phyloP scores from a whole-genome alignment of 1,140 invertebrate genomes.

The Eriocheir sinensis region DNA sequence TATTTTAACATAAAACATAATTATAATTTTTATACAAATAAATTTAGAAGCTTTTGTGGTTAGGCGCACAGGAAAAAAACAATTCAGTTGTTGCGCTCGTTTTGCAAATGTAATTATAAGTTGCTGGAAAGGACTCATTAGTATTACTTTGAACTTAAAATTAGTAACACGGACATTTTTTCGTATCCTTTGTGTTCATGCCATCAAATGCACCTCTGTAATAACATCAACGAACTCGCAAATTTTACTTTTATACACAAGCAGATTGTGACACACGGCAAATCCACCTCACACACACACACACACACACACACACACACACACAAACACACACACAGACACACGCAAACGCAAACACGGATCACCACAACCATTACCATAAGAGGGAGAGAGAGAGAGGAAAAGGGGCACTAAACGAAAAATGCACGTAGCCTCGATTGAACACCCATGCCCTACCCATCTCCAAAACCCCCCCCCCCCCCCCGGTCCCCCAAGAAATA shows the following conservation, averaged over 20 bases:
- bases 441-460: no score
- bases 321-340: constrained; percentile 3
- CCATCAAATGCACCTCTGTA: background rate
- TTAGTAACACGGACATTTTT: background rate
- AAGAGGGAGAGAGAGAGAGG: no score
- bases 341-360: background rate
- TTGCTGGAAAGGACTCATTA: background rate
- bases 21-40: background rate
- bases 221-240: background rate
- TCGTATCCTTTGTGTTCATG: background rate
- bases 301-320: constrained; percentile 8
- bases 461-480: no score
- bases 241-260: no score
- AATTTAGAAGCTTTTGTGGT: background rate
- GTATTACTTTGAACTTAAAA: background rate
- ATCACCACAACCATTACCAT: no score
- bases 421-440: no score
- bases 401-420: no score
- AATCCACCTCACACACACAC: background rate
- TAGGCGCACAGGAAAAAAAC: background rate
- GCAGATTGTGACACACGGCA: no score
- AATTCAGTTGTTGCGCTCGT: background rate
- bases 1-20: no score
- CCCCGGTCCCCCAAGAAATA: no score
- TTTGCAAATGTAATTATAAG: background rate